Conservation (phyloP, 2,888 invertebrate genomes). For the Watsonalla binaria region DNA sequence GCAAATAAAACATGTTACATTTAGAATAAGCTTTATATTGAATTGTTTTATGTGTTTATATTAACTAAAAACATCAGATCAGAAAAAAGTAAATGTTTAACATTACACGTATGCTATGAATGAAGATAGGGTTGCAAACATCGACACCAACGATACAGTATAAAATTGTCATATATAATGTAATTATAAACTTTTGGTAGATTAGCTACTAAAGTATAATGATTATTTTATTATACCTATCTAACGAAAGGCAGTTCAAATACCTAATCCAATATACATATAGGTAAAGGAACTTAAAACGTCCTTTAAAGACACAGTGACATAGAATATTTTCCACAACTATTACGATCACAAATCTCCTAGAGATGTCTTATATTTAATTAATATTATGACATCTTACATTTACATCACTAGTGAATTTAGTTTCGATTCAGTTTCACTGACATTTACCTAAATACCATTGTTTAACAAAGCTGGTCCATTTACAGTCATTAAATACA, state of each 20-base stretch:
- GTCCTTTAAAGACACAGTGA: conserved; percentile 1
- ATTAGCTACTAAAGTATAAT: conserved; percentile 5
- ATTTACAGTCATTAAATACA: conserved; percentile 44
- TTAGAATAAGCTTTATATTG: conserved; percentile 44
- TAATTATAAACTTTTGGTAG: not conserved
- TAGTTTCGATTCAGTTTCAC: conserved; percentile 55
- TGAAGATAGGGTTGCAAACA: not conserved
- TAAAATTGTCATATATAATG: not conserved
- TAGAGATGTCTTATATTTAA: conserved; percentile 45
- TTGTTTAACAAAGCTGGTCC: conserved; percentile 65
- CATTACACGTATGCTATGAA: conserved; percentile 19
- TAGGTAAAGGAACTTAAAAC: conserved; percentile 38
- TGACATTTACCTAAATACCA: conserved; percentile 41
- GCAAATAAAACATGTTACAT: conserved; percentile 30
- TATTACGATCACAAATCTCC: conserved; percentile 21
- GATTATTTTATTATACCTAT: conserved; percentile 13
- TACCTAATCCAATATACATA: conserved; percentile 10
- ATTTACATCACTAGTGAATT: conserved; percentile 38
- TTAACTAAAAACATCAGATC: conserved; percentile 38
- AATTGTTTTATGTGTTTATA: conserved; percentile 16
- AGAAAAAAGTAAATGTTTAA: conserved; percentile 28
- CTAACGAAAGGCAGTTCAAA: not conserved
- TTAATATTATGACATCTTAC: conserved; percentile 30
- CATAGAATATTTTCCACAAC: not conserved
- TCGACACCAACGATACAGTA: not conserved